Conservation (phyloP, 2,113 vertebrate genomes). For the Platichthys flesus region DNA sequence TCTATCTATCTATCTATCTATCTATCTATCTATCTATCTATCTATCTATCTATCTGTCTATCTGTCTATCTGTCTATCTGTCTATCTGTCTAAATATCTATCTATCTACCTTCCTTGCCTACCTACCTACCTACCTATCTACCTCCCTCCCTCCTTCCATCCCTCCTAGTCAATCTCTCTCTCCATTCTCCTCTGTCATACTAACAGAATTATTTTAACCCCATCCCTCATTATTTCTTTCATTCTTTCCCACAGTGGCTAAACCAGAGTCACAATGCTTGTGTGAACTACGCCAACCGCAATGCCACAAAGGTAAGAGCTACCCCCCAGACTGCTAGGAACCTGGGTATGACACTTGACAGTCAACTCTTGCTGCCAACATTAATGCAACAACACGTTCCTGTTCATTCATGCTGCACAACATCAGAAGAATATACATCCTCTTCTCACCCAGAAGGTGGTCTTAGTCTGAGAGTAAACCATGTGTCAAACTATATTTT, state of each 20-base stretch:
- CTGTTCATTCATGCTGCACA: too few species aligned
- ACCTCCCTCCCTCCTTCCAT: neutral
- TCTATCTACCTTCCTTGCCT: neutral
- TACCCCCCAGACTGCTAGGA: neutral
- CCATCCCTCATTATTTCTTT: constrained; percentile 1
- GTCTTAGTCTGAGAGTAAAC: neutral
- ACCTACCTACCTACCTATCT: constrained; percentile 2
- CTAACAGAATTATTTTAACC: neutral
- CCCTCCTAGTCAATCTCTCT: neutral
- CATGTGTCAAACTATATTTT: too few species aligned
- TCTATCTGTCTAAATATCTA: too few species aligned
- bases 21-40: too few species aligned
- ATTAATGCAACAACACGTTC: too few species aligned
- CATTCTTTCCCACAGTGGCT: constrained; percentile 86
- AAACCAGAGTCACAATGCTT: constrained; percentile 98
- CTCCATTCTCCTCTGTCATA: neutral
- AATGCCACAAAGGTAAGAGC: constrained; percentile 93
- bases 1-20: too few species aligned
- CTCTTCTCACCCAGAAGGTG: too few species aligned
- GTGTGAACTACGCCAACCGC: constrained; percentile 98
- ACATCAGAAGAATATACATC: too few species aligned
- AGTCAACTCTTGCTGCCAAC: too few species aligned
- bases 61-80: too few species aligned
- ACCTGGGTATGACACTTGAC: too few species aligned
- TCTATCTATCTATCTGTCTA: too few species aligned